Evolutionary conservation across 37 sponge, comb jelly and placozoan species (phyloP), one percentile per base, ranked within the genome.

Genomic region (Cliona cf. orientalis): DNA sequence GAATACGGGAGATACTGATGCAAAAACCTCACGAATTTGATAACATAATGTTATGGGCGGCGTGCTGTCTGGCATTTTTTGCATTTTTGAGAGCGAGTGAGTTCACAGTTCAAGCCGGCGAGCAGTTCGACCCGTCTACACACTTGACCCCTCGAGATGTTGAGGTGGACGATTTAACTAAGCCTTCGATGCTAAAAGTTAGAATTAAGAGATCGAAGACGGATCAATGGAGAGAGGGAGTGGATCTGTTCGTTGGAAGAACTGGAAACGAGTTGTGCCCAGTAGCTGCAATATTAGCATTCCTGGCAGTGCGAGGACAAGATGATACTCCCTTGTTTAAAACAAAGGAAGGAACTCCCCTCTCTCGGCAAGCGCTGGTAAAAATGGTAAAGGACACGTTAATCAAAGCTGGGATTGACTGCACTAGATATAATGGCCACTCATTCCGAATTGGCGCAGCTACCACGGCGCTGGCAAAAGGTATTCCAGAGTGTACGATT

Each of bases 401-500:
- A 22, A 12, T 9, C 17, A 29, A n/a, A 38, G 32, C 41, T 9
- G 67, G 75, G 12, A 32, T 83, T 2, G 80, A 79, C 46, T 28
- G n/a, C 21, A 42, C 41, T 37, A 35, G 57, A 3, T 83, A 74
- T 28, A 42, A 66, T 19, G 84, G 84, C 14, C 84, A 83, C 56
- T 74, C 75, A 44, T 83, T 73, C 66, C 66, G 67, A 46, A 83
- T 83, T 35, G 75, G 75, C 41, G 84, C n/a, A n/a, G n/a, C n/a
- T n/a, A n/a, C n/a, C n/a, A n/a, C n/a, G n/a, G n/a, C n/a, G n/a
- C n/a, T n/a, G 67, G 3, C 63, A 2, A 33, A 2, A 1, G 75
- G 75, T 5, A 22, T 74, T 22, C 38, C 29, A 34, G 75, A 74
- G 58, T 74, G 35, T 11, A 74, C 36, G 58, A 53, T 74, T 21